Conservation (phyloP, 2,888 invertebrate species). For the Heliconius aoede region DNA sequence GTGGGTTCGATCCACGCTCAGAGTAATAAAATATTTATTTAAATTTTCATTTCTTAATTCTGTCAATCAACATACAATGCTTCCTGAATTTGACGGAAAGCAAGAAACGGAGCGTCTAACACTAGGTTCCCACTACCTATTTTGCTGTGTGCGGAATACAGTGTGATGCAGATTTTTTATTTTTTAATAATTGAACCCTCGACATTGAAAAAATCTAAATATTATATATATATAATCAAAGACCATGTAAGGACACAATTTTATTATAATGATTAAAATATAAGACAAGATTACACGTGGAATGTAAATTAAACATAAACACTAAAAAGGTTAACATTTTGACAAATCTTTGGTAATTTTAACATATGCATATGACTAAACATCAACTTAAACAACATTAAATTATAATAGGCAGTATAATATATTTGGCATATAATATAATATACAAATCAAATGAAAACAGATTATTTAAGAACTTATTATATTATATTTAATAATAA, state of each 20-base stretch:
- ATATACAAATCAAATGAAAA: neutral
- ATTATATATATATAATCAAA: neutral
- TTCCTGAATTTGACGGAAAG: too few relatives aligned
- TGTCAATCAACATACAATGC: too few relatives aligned
- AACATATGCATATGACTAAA: constrained; percentile 10
- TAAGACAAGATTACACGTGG: constrained; percentile 35
- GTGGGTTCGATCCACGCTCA: too few relatives aligned
- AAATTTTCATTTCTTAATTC: too few relatives aligned
- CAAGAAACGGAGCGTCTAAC: too few relatives aligned
- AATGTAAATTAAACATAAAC: constrained; percentile 38
- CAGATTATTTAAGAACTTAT: neutral
- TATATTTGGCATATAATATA: constrained; percentile 4
- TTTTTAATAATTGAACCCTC: too few relatives aligned
- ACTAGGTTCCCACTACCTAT: too few relatives aligned
- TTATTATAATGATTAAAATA: constrained; percentile 42
- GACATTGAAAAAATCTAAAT: too few relatives aligned
- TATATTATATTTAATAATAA: neutral
- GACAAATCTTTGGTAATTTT: constrained; percentile 31
- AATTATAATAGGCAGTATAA: constrained; percentile 10
- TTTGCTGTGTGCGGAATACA: too few relatives aligned
- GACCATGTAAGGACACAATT: constrained; percentile 30
- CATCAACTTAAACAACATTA: neutral
- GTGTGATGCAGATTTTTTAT: too few relatives aligned
- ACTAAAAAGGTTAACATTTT: constrained; percentile 31
- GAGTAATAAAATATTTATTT: too few relatives aligned